Evolutionary conservation across 1,140 invertebrate species (phyloP), one percentile per base, ranked within the genome.

Genomic region (Formica selysi): DNA sequence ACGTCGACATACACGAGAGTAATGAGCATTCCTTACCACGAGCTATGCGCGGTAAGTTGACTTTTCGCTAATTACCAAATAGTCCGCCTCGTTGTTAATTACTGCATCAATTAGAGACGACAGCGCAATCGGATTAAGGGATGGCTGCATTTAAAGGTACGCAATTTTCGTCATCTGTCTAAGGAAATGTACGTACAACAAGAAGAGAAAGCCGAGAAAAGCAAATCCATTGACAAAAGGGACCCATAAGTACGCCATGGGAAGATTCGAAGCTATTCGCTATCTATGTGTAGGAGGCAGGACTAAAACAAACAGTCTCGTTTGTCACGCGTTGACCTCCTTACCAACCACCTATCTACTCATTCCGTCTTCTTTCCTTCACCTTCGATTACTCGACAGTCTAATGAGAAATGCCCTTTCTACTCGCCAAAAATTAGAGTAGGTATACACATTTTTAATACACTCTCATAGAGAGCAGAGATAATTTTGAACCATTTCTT

Each of bases 251-350:
- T 16, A 62, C 11, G 10, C 38, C 44, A 85, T 54, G 89, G 85
- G 89, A 88, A 92, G 80, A 91, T 85, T 81, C 71, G 90, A 91
- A 91, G 89, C 86, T 86, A 89, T 93, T 94, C 93, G 92, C 94
- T 94, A 94, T 94, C 91, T 90, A 80, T 88, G 76, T 91, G 91
- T 92, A 92, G 88, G 87, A 91, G 90, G 86, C 22, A 22, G 0
- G 22, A 0, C 90, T 93, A 91, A 90, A 91, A 93, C 92, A 94
- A 94, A 94, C 92, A 93, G 91, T 87, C 92, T 94, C 93, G 88
- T 94, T 94, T 94, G 93, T 94, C 93, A 94, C 92, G 92, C 90
- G 93, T 90, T 94, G 93, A 94, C 92, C 92, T 93, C 89, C 76
- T 67, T 22, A 59, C 26, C 51, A 29, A 71, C 70, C 74, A 71